phyloP scores from a whole-genome alignment of 2,888 invertebrate species.

The Prosapia bicincta region DNA sequence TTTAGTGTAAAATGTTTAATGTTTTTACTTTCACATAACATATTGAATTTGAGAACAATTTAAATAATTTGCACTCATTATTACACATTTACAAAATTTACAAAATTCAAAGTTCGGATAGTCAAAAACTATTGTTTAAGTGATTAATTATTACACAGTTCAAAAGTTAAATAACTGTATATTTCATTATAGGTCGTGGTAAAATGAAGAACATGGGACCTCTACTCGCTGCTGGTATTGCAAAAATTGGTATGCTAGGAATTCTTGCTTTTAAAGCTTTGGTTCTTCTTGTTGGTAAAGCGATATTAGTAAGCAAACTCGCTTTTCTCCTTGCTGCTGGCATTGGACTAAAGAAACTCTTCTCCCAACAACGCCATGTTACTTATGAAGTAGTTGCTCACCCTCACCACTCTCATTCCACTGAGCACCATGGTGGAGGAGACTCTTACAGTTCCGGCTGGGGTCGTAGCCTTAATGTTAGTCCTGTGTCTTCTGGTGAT shows the following conservation, averaged over 20 bases:
- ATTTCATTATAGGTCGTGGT: slow-evolving; percentile 54
- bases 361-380: slow-evolving; percentile 65
- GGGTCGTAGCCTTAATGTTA: slow-evolving; percentile 47
- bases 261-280: slow-evolving; percentile 77
- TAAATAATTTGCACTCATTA: too few relatives aligned
- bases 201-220: slow-evolving; percentile 68
- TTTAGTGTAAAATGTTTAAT: too few relatives aligned
- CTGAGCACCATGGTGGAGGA: slow-evolving; percentile 45
- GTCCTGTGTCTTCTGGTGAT: slow-evolving; percentile 41
- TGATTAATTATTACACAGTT: too few relatives aligned
- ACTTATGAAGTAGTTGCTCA: slow-evolving; percentile 74
- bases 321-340: slow-evolving; percentile 75
- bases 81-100: too few relatives aligned
- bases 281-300: slow-evolving; percentile 78
- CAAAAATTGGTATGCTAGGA: slow-evolving; percentile 78
- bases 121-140: too few relatives aligned
- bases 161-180: too few relatives aligned
- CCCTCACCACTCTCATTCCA: slow-evolving; percentile 54
- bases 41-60: too few relatives aligned
- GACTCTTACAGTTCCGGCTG: slow-evolving; percentile 59
- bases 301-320: slow-evolving; percentile 78
- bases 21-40: too few relatives aligned
- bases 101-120: too few relatives aligned
- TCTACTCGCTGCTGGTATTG: slow-evolving; percentile 68
- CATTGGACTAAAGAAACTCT: slow-evolving; percentile 77